Base-by-base conservation (phyloP, 2,888 invertebrate genomes). In the Trachelus iudaicus region DNA sequence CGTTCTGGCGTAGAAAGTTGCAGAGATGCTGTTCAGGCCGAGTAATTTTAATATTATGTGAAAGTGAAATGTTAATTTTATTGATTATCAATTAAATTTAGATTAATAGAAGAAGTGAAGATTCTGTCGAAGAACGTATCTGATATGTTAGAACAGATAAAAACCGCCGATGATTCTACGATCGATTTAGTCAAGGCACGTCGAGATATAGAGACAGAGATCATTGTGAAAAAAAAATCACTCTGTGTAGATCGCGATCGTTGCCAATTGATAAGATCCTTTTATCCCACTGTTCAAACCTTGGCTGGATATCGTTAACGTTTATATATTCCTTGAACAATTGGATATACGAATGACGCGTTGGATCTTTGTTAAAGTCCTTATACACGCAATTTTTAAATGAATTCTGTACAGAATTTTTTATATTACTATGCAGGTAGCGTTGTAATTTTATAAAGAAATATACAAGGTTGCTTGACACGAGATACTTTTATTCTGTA, bases 1-100 rank as follows among this genome's bases (percentile, higher is more conserved):
- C 93, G 97, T 73, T 96, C 96, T 11, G 94, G 96, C 77, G 96
- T 96, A 1, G 98, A 97, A 90, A 95, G 95, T 87, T 97, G 97
- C 80, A 93, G 96, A 80, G 98, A 97, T 90, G 94, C 94, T 71
- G 94, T 96, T 23, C 97, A 97, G 90, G 93, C 95, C 85, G 95
- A 94, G 93, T 94, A 91, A 87, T 92, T 82, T 33, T 71, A 76
- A 13, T 31, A 15, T 37, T 30, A 13, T 71, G n/a, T 76, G 13
- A 73, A 9, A 69, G 30, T 40, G 4, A 34, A 76, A n/a, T 30
- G 30, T 23, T 11, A 73, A 13, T 35, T 56, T 23, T 73, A 37
- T 30, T 23, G 35, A 31, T 4, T 15, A 31, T 30, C 40, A 35
- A 30, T 9, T 37, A 1, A 73, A 73, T 71, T 73, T 71, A 91